A percentile compares a stretch with the other conserved stretches of the same genome.
Evolutionary conservation across 2,888 invertebrate genomes (phyloP).

Genomic region (Plutella xylostella): DNA sequence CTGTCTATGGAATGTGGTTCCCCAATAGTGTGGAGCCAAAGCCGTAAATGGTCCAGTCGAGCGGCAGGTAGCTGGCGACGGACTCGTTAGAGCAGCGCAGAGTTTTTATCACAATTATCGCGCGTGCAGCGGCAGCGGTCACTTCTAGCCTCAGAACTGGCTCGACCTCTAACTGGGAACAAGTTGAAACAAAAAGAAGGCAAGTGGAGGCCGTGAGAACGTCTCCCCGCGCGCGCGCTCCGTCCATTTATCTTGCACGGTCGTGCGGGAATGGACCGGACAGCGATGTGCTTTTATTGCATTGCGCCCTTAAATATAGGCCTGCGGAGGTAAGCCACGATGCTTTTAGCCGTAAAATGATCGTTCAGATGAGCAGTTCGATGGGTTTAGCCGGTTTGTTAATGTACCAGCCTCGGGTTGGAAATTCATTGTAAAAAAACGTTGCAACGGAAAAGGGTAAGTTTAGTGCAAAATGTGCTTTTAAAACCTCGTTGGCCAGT

Average conservation of each 20-base stretch:
- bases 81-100: slow-evolving; percentile 45
- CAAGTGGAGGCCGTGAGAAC: slow-evolving; percentile 68
- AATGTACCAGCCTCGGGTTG: neutral
- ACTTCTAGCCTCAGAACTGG: slow-evolving; percentile 45
- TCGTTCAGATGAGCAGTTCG: slow-evolving; percentile 36
- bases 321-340: slow-evolving; percentile 45
- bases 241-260: slow-evolving; percentile 65
- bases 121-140: slow-evolving; percentile 58
- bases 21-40: slow-evolving; percentile 27
- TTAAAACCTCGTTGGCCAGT: neutral
- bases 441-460: neutral
- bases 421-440: too few species aligned
- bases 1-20: slow-evolving; percentile 24
- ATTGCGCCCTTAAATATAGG: slow-evolving; percentile 65
- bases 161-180: slow-evolving; percentile 64
- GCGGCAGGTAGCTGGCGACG: slow-evolving; percentile 16
- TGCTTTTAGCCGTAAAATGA: slow-evolving; percentile 50
- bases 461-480: neutral
- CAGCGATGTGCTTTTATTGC: slow-evolving; percentile 65
- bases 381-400: slow-evolving; percentile 13
- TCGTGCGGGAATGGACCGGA: slow-evolving; percentile 64
- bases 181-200: slow-evolving; percentile 60
- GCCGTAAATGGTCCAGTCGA: slow-evolving; percentile 30
- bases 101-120: slow-evolving; percentile 52
- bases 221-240: slow-evolving; percentile 45